Evolutionary conservation across 2,797 vertebrate genomes (phyloP), one percentile per base, ranked within the genome.

Genomic region (Gymnoscopelus braueri): DNA sequence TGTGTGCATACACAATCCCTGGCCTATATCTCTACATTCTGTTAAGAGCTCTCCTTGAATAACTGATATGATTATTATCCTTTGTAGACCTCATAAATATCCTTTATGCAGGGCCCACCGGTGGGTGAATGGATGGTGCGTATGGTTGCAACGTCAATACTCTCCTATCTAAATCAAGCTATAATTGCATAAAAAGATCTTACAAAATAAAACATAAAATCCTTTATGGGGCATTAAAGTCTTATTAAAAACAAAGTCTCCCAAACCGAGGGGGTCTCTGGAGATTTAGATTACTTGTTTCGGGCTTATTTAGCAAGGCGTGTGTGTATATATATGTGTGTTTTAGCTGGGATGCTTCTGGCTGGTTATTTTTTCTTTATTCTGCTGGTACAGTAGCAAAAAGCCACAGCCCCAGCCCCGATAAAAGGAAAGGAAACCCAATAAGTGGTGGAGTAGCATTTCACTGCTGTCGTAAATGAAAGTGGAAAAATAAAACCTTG

Each of bases 211-310:
- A 19, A 44, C 64, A 11, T 54, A 48, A 57, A 48, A 48, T 24
- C 64, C 23, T 80, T 91, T 89, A 88, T 74, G 73, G 75, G 75
- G 65, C 68, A 86, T 83, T 80, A 78, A 55, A 68, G 80, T 72
- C 76, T 85, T 89, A 89, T 86, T 74, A 71, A 85, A 86, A 91
- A 88, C 80, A 85, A 87, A 87, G 80, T 67, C 72, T 73, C 60
- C 62, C 75, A 79, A 73, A 80, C 65, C 74, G 78, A 78, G 75
- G 68, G 63, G 63, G 72, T 80, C 86, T 74, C 80, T 32, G 70
- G 75, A 72, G 87, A 78, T 62, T 49, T 74, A 72, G 87, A 78
- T 62, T 49, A 65, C 71, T 90, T 86, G 80, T 87, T 89, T 81
- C 67, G 51, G 69, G 74, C 72, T 87, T 78, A 89, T 88, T 87